These are phyloP conservation scores for Lethenteron camtschaticum DNA, from an alignment of 2,113 vertebrate genomes.

Conservation along the genomic window DNA sequence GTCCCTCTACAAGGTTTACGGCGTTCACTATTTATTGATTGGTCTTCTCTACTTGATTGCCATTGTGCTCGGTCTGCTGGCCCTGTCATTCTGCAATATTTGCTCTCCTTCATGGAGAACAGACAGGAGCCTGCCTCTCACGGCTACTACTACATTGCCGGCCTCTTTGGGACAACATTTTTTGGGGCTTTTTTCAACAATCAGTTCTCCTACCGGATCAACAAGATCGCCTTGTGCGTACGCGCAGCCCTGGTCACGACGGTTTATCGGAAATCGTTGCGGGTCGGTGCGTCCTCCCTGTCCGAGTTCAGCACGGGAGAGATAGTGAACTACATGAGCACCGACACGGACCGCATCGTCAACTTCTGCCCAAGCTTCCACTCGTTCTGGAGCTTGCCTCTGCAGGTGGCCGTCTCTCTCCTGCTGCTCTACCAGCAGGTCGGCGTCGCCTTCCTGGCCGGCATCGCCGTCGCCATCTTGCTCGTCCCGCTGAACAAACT, in stretches of 20 bases:
- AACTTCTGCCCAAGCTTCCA: constrained; percentile 76
- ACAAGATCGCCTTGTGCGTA: constrained; percentile 41
- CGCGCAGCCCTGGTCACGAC: constrained; percentile 37
- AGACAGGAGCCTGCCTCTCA: constrained; percentile 34
- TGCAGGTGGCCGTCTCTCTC: constrained; percentile 47
- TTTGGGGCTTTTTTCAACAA: constrained; percentile 40
- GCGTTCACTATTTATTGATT: constrained; percentile 36
- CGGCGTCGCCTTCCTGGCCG: constrained; percentile 55
- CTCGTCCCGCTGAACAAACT: constrained; percentile 75
- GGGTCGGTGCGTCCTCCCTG: constrained; percentile 33
- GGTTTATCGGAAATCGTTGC: constrained; percentile 51
- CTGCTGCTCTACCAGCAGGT: constrained; percentile 74
- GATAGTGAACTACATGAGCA: constrained; percentile 74
- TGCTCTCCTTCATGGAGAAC: constrained; percentile 65
- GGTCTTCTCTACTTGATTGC: constrained; percentile 44
- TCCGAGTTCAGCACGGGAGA: constrained; percentile 35
- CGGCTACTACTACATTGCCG: constrained; percentile 40
- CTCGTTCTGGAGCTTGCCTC: constrained; percentile 68
- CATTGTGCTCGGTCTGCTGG: constrained; percentile 39
- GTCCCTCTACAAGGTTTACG: constrained; percentile 46
- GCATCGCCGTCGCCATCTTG: constrained; percentile 43
- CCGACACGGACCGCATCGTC: constrained; percentile 42
- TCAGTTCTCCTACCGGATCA: constrained; percentile 44
- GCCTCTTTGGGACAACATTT: constrained; percentile 43
- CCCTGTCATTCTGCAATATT: constrained; percentile 49